A percentile compares a stretch with the other conserved stretches of the same genome.
Conservation (phyloP, 1,140 invertebrate genomes). For the Theocolax elegans region DNA sequence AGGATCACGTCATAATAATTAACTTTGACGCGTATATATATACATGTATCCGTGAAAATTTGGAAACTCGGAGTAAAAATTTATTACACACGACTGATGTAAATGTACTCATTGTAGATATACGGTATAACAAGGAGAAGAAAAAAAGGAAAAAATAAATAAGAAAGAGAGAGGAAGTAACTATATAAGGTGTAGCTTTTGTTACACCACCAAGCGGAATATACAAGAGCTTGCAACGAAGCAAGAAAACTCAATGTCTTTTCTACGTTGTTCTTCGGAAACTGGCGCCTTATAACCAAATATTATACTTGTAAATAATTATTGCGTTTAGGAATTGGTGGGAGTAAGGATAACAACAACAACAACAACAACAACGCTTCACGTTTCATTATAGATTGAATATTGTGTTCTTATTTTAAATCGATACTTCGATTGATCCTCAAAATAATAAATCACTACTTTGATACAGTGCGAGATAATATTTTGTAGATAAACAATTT, state of each 20-base stretch:
- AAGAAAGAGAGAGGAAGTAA: neutral
- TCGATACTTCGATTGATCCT: too few relatives aligned
- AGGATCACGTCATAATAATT: too few relatives aligned
- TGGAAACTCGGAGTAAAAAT: too few relatives aligned
- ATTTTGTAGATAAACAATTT: too few relatives aligned
- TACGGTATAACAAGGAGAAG: neutral
- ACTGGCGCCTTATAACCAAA: conserved; percentile 17
- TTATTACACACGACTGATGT: conserved; percentile 21
- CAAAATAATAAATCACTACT: too few relatives aligned
- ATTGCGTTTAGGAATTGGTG: neutral
- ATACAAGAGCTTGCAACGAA: conserved; percentile 8
- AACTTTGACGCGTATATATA: too few relatives aligned
- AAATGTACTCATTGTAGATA: neutral
- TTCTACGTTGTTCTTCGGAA: conserved; percentile 24
- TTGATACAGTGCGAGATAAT: too few relatives aligned
- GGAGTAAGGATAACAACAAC: neutral
- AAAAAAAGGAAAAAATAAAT: neutral
- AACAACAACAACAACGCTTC: neutral
- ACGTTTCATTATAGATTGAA: neutral
- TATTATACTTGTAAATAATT: conserved; percentile 5
- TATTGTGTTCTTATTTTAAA: neutral
- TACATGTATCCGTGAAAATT: too few relatives aligned
- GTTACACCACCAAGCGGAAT: too few relatives aligned
- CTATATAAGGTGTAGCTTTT: too few relatives aligned
- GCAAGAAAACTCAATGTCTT: conserved; percentile 9